These are phyloP conservation scores for Papilio gigon DNA, from an alignment of 2,888 invertebrate genomes.

Conservation along the genomic window DNA sequence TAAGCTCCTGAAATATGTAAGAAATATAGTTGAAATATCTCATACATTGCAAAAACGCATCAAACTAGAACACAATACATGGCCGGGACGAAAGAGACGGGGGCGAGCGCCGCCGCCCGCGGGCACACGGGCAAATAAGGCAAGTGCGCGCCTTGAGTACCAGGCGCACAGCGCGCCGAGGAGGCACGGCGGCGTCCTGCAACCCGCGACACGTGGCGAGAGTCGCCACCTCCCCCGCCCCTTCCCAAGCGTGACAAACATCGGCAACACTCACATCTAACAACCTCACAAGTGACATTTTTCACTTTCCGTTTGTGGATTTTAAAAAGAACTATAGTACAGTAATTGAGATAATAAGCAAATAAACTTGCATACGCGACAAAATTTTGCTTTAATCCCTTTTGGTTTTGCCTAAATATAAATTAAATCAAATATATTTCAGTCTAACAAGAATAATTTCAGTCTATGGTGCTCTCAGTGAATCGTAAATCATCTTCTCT, in stretches of 20 bases:
- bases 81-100: neutral
- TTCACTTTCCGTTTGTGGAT: conserved; percentile 43
- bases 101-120: conserved; percentile 8
- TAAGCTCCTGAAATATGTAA: neutral
- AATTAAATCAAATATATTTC: too few species aligned
- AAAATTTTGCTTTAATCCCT: too few species aligned
- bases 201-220: conserved; percentile 42
- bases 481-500: neutral
- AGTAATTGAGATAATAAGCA: neutral
- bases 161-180: conserved; percentile 65
- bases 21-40: too few species aligned
- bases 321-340: too few species aligned
- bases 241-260: neutral
- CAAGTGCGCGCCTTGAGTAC: conserved; percentile 55
- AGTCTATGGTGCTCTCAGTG: too few species aligned
- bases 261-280: neutral
- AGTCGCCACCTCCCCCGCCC: conserved; percentile 48
- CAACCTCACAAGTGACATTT: conserved; percentile 45
- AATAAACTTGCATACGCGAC: too few species aligned
- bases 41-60: too few species aligned
- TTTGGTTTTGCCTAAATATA: neutral
- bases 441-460: too few species aligned
- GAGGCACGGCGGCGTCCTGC: conserved; percentile 45
- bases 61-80: neutral
- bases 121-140: conserved; percentile 53